Conservation (phyloP, 2,113 vertebrate species). For the Ifrita kowaldi region DNA sequence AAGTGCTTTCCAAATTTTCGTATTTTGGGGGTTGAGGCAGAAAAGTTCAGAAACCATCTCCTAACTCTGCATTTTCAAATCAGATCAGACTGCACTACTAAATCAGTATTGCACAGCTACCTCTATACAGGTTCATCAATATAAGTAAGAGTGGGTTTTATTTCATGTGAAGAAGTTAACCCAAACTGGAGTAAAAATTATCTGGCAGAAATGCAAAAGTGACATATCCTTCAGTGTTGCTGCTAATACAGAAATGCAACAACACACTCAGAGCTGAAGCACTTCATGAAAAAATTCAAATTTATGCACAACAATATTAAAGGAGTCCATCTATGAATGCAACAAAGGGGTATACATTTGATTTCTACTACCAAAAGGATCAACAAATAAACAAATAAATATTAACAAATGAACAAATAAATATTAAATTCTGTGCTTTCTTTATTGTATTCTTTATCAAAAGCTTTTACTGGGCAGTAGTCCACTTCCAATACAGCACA, state of each 20-base stretch:
- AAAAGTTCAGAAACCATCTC: neutral
- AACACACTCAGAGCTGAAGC: neutral
- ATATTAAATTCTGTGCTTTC: neutral
- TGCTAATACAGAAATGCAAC: neutral
- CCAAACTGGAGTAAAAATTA: neutral
- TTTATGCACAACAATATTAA: neutral
- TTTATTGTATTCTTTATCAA: neutral
- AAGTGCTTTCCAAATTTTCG: neutral
- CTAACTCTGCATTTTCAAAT: neutral
- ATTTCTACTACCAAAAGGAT: neutral
- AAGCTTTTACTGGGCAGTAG: neutral
- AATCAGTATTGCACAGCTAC: neutral
- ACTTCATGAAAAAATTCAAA: neutral
- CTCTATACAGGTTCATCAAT: neutral
- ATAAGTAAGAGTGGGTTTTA: neutral
- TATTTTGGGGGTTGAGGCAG: accelerated
- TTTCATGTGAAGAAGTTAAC: neutral
- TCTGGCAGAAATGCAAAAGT: neutral
- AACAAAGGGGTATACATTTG: accelerated
- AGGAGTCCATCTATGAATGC: neutral
- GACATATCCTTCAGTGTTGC: neutral
- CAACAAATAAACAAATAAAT: neutral
- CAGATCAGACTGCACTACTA: neutral
- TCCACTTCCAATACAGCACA: neutral
- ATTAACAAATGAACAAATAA: neutral